Evolutionary conservation across 35 echinoderm and acorn worm species (phyloP).

Genomic region (Lytechinus pictus): DNA sequence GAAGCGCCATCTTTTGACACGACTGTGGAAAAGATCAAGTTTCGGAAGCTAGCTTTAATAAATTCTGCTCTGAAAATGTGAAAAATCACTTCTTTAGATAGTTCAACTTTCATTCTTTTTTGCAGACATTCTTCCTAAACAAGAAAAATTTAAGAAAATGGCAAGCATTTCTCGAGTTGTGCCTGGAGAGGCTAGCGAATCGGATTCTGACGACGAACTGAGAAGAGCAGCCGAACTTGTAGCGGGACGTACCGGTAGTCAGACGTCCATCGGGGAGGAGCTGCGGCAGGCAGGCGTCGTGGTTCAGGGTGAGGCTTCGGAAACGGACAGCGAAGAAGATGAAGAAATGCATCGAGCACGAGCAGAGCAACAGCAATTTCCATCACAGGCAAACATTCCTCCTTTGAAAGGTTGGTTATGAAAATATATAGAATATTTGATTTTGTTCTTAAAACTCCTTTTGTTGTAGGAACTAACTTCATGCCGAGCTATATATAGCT

Average conservation of each 20-base stretch:
- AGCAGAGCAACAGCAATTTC: conserved; percentile 26
- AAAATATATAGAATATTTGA: neutral
- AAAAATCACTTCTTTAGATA: no score
- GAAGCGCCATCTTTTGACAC: no score
- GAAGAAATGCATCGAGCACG: neutral
- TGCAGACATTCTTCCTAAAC: no score
- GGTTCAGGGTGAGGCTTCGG: conserved; percentile 71
- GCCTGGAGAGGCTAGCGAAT: conserved; percentile 62
- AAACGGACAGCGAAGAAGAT: conserved; percentile 69
- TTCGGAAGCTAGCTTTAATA: no score
- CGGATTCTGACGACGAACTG: conserved; percentile 73
- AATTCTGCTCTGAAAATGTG: no score
- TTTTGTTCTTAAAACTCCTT: no score
- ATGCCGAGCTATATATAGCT: no score
- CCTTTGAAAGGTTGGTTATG: conserved; percentile 58
- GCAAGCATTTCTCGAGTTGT: conserved; percentile 33
- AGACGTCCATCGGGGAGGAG: neutral
- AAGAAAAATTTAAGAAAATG: neutral
- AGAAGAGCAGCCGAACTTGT: neutral
- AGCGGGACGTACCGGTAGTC: neutral
- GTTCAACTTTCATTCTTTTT: no score
- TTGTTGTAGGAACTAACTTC: no score
- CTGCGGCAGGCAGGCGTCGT: conserved; percentile 50
- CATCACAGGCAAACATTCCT: conserved; percentile 39
- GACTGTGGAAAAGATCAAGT: no score